Evolutionary conservation across 2,113 vertebrate genomes (phyloP).

Genomic region (Octodon degus): DNA sequence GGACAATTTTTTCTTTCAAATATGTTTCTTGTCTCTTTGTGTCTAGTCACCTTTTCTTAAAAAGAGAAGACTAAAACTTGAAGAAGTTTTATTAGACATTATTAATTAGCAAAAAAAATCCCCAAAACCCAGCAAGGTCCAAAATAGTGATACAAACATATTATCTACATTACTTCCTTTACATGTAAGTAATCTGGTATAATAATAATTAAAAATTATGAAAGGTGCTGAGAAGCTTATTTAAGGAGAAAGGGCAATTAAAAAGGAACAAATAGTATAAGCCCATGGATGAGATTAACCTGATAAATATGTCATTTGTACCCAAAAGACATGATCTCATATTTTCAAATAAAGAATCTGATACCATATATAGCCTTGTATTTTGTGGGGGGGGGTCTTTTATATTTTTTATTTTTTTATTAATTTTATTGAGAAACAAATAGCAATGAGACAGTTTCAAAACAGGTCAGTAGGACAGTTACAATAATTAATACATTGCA

Average conservation of each 20-base stretch:
- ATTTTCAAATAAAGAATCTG: neutral
- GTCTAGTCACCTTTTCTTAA: neutral
- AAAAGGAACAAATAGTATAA: constrained; percentile 1
- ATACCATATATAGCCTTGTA: neutral
- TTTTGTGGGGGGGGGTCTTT: too few species aligned
- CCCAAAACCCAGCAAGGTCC: neutral
- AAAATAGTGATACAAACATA: neutral
- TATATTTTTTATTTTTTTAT: too few species aligned
- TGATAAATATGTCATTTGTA: neutral
- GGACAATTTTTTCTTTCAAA: neutral
- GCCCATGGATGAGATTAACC: neutral
- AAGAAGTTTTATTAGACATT: constrained; percentile 26
- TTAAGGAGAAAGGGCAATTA: constrained; percentile 43
- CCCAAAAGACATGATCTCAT: neutral
- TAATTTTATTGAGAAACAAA: too few species aligned
- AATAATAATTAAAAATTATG: neutral
- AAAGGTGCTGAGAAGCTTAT: neutral
- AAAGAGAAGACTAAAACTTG: constrained; percentile 32
- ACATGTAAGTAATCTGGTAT: neutral
- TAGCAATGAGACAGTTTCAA: too few species aligned
- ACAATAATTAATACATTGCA: too few species aligned
- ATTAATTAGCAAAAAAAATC: neutral
- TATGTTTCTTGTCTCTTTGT: constrained; percentile 12
- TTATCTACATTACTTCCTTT: neutral
- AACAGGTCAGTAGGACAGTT: too few species aligned